Evolutionary conservation across 2,113 vertebrate species (phyloP).

Genomic region (Proteles cristata): DNA sequence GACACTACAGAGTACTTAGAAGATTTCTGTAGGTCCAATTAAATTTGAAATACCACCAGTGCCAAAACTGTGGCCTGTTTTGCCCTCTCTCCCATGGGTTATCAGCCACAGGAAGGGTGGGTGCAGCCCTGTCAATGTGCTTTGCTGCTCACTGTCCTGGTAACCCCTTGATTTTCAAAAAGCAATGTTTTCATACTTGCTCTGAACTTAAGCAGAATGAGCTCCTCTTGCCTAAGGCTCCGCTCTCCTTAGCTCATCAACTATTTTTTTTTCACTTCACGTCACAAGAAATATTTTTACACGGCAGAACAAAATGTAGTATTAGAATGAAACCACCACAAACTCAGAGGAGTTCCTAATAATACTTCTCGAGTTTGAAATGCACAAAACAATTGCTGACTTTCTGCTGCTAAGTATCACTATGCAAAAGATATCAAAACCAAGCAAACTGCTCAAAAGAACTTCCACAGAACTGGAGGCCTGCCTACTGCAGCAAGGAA

Average conservation of each 20-base stretch:
- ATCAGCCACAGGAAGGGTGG: conserved; percentile 82
- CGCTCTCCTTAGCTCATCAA: conserved; percentile 29
- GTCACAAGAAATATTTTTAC: conserved; percentile 28
- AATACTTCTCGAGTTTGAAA: conserved; percentile 44
- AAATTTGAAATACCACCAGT: conserved; percentile 31
- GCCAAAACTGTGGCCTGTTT: not conserved
- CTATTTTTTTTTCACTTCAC: not conserved
- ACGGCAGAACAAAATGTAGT: not conserved
- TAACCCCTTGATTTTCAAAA: conserved; percentile 71
- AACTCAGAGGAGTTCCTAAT: conserved; percentile 17
- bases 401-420: conserved; percentile 43
- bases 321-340: conserved; percentile 55
- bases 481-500: conserved; percentile 42
- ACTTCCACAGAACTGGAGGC: conserved; percentile 60
- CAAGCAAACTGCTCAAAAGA: conserved; percentile 60
- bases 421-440: not conserved
- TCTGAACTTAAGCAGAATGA: conserved; percentile 56
- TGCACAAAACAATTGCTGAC: not conserved
- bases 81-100: not conserved
- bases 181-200: not conserved
- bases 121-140: conserved; percentile 50
- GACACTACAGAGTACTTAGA: not conserved
- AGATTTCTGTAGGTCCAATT: conserved; percentile 33
- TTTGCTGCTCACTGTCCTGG: conserved; percentile 68
- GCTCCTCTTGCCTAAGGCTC: conserved; percentile 22